A percentile compares a stretch with the other conserved stretches of the same genome.
Evolutionary conservation across 2,888 invertebrate genomes (phyloP).

Genomic region (Cyrtodaria siliqua): DNA sequence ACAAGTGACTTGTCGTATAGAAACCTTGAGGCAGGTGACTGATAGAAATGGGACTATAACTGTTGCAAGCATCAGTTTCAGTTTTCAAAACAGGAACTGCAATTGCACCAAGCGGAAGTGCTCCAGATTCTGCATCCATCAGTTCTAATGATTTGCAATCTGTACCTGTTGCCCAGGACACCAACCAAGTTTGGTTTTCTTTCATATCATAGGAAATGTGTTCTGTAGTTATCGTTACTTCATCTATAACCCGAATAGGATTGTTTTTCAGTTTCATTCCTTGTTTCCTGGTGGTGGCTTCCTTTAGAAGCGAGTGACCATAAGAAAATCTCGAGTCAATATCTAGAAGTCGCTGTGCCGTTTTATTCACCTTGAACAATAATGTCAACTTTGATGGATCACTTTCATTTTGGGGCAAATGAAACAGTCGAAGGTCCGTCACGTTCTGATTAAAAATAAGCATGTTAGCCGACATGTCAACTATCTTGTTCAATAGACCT

Average conservation of each 20-base stretch:
- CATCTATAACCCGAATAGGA: neutral
- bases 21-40: constrained; percentile 44
- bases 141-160: constrained; percentile 17
- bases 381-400: constrained; percentile 1
- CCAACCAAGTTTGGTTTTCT: constrained; percentile 58
- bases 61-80: constrained; percentile 34
- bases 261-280: neutral
- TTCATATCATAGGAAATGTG: constrained; percentile 12
- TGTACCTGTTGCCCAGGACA: constrained; percentile 58
- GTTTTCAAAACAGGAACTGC: constrained; percentile 65
- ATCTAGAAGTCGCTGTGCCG: neutral
- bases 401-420: constrained; percentile 55
- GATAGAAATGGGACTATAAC: constrained; percentile 22
- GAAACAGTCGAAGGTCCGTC: constrained; percentile 70
- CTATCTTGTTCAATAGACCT: constrained; percentile 71
- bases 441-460: constrained; percentile 83
- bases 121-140: constrained; percentile 31
- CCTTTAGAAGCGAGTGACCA: neutral
- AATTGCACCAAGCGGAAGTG: constrained; percentile 72
- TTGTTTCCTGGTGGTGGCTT: constrained; percentile 10
- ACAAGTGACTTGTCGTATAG: constrained; percentile 69
- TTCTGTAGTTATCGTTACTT: neutral
- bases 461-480: constrained; percentile 72
- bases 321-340: neutral
- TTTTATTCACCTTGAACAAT: constrained; percentile 12